Conservation (phyloP, 2,888 invertebrate species). For the Diarsia dahlii region DNA sequence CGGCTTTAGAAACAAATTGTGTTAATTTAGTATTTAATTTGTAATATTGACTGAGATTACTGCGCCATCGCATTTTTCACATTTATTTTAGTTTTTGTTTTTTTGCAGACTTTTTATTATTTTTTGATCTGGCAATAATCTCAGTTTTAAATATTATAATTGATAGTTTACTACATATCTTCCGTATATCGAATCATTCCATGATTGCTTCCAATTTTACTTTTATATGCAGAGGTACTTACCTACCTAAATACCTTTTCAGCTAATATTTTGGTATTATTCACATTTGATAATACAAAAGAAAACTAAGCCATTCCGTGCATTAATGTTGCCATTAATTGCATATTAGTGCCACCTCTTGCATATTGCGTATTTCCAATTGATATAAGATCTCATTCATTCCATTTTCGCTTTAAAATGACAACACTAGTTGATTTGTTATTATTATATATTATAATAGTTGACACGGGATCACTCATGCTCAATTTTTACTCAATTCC, state of each 20-base stretch:
- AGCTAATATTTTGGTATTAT: constrained; percentile 24
- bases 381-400: constrained; percentile 87
- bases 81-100: constrained; percentile 64
- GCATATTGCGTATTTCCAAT: constrained; percentile 55
- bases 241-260: constrained; percentile 5
- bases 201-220: constrained; percentile 81
- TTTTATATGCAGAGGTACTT: constrained; percentile 48
- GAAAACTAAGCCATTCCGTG: constrained; percentile 25
- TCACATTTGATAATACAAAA: constrained; percentile 36
- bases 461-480: constrained; percentile 77
- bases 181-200: constrained; percentile 84
- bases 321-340: constrained; percentile 37
- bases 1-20: constrained; percentile 65
- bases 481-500: constrained; percentile 70
- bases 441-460: constrained; percentile 53
- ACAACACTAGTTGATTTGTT: constrained; percentile 59
- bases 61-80: constrained; percentile 61
- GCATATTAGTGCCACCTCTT: constrained; percentile 14
- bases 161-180: constrained; percentile 74
- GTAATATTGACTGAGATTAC: constrained; percentile 72
- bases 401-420: constrained; percentile 85
- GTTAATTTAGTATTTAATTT: constrained; percentile 66
- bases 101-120: constrained; percentile 67
- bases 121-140: constrained; percentile 77
- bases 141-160: constrained; percentile 73